Percentiles rank a stretch among this genome's conserved stretches.
Conservation (phyloP, 1,140 invertebrate genomes). For the Drosophila guanche region DNA sequence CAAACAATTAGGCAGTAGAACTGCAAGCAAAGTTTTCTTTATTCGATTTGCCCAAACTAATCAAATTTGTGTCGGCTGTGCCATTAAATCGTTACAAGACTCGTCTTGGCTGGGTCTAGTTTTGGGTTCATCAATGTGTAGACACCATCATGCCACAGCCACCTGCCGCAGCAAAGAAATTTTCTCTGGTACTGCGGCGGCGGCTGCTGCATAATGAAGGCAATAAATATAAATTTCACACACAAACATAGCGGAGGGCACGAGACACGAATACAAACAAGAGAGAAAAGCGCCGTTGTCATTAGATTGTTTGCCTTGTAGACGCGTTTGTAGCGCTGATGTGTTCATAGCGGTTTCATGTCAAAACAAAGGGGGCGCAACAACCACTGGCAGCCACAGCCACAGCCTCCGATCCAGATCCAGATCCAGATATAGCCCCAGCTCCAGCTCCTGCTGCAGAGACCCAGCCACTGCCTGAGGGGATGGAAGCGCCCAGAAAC, state of each 20-base stretch:
- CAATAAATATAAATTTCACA: constrained; percentile 83
- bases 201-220: constrained; percentile 77
- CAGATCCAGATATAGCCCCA: no score
- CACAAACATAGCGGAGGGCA: constrained; percentile 38
- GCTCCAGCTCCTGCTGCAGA: neutral
- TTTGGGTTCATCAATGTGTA: constrained; percentile 21
- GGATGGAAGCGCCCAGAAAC: constrained; percentile 33
- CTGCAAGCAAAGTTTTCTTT: constrained; percentile 5
- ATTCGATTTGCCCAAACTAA: constrained; percentile 48
- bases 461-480: constrained; percentile 14
- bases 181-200: constrained; percentile 38
- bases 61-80: constrained; percentile 48
- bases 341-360: constrained; percentile 83
- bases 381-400: constrained; percentile 11
- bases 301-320: constrained; percentile 82
- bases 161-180: constrained; percentile 47
- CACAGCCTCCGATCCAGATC: neutral
- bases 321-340: constrained; percentile 80
- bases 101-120: constrained; percentile 14
- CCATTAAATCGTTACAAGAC: constrained; percentile 62
- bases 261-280: constrained; percentile 49
- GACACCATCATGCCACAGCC: constrained; percentile 6
- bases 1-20: constrained; percentile 12
- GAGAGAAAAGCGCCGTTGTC: constrained; percentile 50
- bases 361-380: constrained; percentile 75